Evolutionary conservation across 2,113 vertebrate species (phyloP).

Genomic region (Telmatochromis brachygnathus): DNA sequence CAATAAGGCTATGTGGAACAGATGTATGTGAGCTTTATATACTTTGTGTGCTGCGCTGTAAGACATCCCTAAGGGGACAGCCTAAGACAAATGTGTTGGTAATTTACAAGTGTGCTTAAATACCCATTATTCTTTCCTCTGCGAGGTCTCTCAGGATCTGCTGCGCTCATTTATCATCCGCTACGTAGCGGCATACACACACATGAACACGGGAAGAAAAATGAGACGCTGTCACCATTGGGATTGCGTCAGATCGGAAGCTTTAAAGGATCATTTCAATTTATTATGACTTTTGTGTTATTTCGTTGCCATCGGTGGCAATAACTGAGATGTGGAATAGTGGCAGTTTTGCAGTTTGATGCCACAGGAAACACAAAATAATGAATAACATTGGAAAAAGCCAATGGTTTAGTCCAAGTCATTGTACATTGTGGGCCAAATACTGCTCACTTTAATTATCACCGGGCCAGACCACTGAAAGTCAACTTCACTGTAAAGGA

Average conservation of each 20-base stretch:
- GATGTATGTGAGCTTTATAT: conserved; percentile 61
- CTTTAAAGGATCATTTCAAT: conserved; percentile 17
- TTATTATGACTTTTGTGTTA: background rate
- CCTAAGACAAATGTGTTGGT: conserved; percentile 66
- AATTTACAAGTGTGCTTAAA: conserved; percentile 71
- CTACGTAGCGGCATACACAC: conserved; percentile 12
- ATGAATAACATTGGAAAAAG: background rate
- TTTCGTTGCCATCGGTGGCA: background rate
- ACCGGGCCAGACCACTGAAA: background rate
- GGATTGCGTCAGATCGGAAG: conserved; percentile 24
- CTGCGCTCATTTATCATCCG: conserved; percentile 57
- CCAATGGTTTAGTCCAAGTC: background rate
- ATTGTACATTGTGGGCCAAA: background rate
- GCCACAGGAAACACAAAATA: background rate
- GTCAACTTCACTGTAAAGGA: background rate
- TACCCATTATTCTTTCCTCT: conserved; percentile 64
- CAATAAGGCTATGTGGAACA: conserved; percentile 53
- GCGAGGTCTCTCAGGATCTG: conserved; percentile 47
- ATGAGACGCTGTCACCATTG: conserved; percentile 10
- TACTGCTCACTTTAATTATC: background rate
- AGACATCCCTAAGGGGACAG: conserved; percentile 53
- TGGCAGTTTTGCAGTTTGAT: background rate
- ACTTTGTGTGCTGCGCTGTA: conserved; percentile 53
- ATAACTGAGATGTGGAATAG: background rate
- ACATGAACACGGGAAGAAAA: conserved; percentile 32